These are phyloP conservation scores for Chlorops oryzae DNA, from an alignment of 1,140 invertebrate genomes.

Conservation along the genomic window DNA sequence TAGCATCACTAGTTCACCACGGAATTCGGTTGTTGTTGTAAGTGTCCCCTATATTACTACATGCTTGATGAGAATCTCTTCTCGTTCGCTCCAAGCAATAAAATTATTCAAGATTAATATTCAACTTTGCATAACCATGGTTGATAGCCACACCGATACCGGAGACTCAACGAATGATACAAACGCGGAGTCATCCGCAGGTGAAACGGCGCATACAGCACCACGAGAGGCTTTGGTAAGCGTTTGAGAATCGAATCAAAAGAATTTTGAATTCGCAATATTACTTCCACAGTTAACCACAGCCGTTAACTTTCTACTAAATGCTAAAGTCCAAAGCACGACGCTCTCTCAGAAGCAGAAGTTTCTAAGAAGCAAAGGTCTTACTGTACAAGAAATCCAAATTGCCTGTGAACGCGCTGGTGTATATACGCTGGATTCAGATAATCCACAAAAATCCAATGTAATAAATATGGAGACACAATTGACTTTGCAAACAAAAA, in stretches of 20 bases:
- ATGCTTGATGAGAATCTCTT: no score
- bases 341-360: conserved; percentile 68
- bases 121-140: conserved; percentile 37
- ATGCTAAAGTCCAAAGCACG: conserved; percentile 70
- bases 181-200: conserved; percentile 15
- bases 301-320: conserved; percentile 78
- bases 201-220: conserved; percentile 13
- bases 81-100: no score
- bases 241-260: conserved; percentile 1
- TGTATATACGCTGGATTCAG: conserved; percentile 44
- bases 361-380: conserved; percentile 74
- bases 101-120: conserved; percentile 46
- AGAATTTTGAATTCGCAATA: conserved; percentile 15
- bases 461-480: conserved; percentile 41
- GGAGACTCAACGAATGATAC: conserved; percentile 37
- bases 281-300: conserved; percentile 62
- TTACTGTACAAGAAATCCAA: conserved; percentile 71
- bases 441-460: conserved; percentile 34
- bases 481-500: conserved; percentile 38
- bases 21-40: no score
- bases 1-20: no score
- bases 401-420: conserved; percentile 61
- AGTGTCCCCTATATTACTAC: no score
- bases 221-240: conserved; percentile 41
- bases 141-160: conserved; percentile 40